Base-by-base conservation (phyloP, 2,888 invertebrate genomes). In the Xanthia togata region DNA sequence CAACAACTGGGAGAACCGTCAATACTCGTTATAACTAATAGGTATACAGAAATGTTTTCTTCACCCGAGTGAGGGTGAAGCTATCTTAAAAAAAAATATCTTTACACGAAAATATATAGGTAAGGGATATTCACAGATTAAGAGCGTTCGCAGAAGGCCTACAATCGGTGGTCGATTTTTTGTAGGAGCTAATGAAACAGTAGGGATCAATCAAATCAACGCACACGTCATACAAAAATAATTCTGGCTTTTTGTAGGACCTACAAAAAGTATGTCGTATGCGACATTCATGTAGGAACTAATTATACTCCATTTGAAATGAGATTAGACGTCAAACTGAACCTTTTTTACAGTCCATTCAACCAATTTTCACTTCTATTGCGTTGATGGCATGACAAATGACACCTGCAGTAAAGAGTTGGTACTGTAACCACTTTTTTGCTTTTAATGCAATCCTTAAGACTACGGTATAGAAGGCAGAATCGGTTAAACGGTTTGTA, bases 1-100 rank as follows among this genome's bases (percentile, higher is more conserved):
- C 79, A 78, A 78, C 79, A 84, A 80, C 81, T 67, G 65, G 70
- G 57, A 35, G 67, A 86, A 65, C 84, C 84, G 79, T 80, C 88
- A 84, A 80, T 82, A 77, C 67, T 80, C 73, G 57, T 87, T 79
- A 81, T 85, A 84, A 81, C 84, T 79, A 79, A 85, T 77, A 62
- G 68, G 35, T 68, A 74, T 77, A 88, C 80, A 83, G 76, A 80
- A 82, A 78, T 82, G 75, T 77, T 76, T 73, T 78, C 73, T 73
- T 55, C 23, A 47, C 31, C 31, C 20, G 55, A 50, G 53, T 31
- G 64, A 11, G 53, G 8, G 6, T n/a, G 57, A 57, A 31, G 14
- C 23, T 20, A 55, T 26, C 47, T 50, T 57, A 12, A 70, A 62
- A 70, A 47, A 26, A 65, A 35, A 63, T 14, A 47, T 35, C 4